Percentiles rank a stretch among this genome's conserved stretches.
Conservation (phyloP, 35 echinoderm and acorn worm genomes). For the Eucidaris tribuloides region DNA sequence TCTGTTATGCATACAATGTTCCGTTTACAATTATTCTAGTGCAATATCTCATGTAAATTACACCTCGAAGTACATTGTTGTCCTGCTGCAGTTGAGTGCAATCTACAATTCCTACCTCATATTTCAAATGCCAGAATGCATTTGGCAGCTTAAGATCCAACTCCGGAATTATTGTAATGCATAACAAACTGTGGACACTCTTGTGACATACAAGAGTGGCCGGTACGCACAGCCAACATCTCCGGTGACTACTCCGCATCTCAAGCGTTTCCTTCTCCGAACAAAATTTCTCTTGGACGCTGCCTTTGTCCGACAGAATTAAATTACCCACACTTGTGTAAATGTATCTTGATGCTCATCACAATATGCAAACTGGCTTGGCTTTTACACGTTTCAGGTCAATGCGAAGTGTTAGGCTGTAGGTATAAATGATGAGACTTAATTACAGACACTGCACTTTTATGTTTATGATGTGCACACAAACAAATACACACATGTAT, state of each 20-base stretch:
- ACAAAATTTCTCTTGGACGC: not conserved
- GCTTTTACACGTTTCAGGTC: not conserved
- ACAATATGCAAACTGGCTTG: not conserved
- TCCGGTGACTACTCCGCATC: not conserved
- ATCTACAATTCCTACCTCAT: too few relatives aligned
- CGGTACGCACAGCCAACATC: not conserved
- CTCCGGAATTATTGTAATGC: not conserved
- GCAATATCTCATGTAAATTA: too few relatives aligned
- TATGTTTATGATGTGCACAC: not conserved
- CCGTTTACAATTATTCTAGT: too few relatives aligned
- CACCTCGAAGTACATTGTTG: too few relatives aligned
- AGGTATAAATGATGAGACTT: not conserved
- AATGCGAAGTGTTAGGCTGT: not conserved
- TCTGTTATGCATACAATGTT: too few relatives aligned
- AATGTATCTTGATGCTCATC: constrained; percentile 11
- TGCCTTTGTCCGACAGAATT: not conserved
- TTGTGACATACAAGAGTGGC: not conserved
- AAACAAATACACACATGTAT: too few relatives aligned
- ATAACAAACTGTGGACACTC: constrained; percentile 1
- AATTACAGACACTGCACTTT: constrained; percentile 18
- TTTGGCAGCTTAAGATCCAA: not conserved
- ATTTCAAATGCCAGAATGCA: not conserved
- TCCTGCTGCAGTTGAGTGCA: too few relatives aligned
- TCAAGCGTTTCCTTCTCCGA: not conserved
- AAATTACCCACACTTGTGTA: constrained; percentile 35